A percentile compares a stretch with the other conserved stretches of the same genome.
Conservation (phyloP, 2,888 invertebrate genomes). For the Euproctis similis region DNA sequence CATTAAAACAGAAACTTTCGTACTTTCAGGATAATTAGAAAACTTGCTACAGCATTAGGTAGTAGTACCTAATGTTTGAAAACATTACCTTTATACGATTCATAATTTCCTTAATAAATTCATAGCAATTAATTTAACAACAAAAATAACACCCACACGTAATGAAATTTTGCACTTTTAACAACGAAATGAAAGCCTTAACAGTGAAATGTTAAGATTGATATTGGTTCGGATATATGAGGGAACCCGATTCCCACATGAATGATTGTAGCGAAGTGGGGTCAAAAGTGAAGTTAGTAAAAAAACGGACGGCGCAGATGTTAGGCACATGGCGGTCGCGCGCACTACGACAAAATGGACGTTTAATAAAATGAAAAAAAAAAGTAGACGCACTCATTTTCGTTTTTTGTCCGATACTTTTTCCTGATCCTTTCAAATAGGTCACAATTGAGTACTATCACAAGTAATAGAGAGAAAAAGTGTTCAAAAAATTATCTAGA, state of each 20-base stretch:
- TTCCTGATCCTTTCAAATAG: too few relatives aligned
- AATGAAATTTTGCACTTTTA: conserved; percentile 18
- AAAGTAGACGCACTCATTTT: too few relatives aligned
- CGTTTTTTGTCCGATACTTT: too few relatives aligned
- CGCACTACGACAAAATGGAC: conserved; percentile 24
- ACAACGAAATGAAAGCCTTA: conserved; percentile 35
- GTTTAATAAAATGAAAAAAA: conserved; percentile 35
- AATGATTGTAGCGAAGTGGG: conserved; percentile 66
- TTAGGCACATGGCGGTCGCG: conserved; percentile 54
- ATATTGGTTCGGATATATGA: conserved; percentile 41
- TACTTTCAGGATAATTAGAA: too few relatives aligned
- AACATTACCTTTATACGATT: conserved; percentile 15
- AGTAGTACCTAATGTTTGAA: too few relatives aligned
- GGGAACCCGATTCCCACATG: conserved; percentile 68
- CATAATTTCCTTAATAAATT: conserved; percentile 33
- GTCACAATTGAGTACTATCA: too few relatives aligned
- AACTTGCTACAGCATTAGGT: too few relatives aligned
- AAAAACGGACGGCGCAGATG: conserved; percentile 66
- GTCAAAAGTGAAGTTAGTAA: conserved; percentile 68
- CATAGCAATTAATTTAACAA: conserved; percentile 51
- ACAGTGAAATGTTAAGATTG: conserved; percentile 34
- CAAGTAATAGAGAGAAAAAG: too few relatives aligned
- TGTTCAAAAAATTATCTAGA: too few relatives aligned
- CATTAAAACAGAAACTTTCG: too few relatives aligned
- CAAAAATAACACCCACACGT: conserved; percentile 47